Evolutionary conservation across 2,113 vertebrate species (phyloP).

Genomic region (Silurus glanis): DNA sequence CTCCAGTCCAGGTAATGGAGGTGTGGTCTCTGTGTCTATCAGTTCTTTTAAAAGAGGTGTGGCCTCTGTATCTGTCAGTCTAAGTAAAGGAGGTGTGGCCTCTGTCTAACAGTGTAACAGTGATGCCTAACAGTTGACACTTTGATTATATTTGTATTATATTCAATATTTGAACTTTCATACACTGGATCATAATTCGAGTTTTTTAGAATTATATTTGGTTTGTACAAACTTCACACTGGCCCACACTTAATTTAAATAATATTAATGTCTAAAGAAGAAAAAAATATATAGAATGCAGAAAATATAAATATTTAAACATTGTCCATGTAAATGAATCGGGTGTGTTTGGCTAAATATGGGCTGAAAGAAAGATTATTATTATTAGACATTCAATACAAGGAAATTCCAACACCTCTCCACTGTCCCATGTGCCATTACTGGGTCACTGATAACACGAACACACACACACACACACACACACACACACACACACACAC

Average conservation of each 20-base stretch:
- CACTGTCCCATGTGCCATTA: slow-evolving; percentile 4
- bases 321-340: too few relatives aligned
- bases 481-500: slow-evolving; percentile 4
- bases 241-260: too few relatives aligned
- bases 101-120: not conserved
- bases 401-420: slow-evolving; percentile 47
- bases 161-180: not conserved
- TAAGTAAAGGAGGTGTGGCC: not conserved
- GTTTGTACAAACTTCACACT: too few relatives aligned
- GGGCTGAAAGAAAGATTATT: slow-evolving; percentile 37
- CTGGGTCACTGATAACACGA: not conserved
- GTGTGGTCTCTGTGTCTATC: not conserved
- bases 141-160: not conserved
- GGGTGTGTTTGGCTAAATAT: slow-evolving; percentile 30
- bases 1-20: too few relatives aligned
- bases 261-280: too few relatives aligned
- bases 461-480: slow-evolving; percentile 41
- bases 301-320: too few relatives aligned
- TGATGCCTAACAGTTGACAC: not conserved
- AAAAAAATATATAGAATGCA: too few relatives aligned
- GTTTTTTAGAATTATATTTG: too few relatives aligned
- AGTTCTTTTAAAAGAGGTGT: not conserved
- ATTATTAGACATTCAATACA: slow-evolving; percentile 37
- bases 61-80: not conserved
- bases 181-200: too few relatives aligned